Base-by-base conservation (phyloP, 2,797 vertebrate species). In the Sebastiscus tertius region DNA sequence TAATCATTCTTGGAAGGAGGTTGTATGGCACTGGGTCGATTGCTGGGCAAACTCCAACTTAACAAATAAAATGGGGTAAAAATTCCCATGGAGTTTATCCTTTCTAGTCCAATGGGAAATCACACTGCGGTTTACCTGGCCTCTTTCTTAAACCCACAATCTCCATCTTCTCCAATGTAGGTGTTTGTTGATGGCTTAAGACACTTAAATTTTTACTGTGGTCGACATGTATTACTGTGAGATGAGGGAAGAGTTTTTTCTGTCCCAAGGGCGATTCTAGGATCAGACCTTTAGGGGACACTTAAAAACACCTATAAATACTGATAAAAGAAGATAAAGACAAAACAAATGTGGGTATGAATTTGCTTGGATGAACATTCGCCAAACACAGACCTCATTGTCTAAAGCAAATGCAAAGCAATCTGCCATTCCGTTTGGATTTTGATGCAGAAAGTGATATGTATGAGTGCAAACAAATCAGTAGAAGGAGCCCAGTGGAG, bases 1-100 rank as follows among this genome's bases (percentile, higher is more conserved):
- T 85, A 81, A 89, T 87, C 87, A 85, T 87, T 91, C 89, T 78
- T 85, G 63, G 70, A 60, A 86, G 80, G 80, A 82, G 58, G 79
- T 76, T 69, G 42, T 74, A 72, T 83, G 79, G 67, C 81, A 58
- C 58, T 62, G 69, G 84, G 86, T 88, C 63, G 77, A 90, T 85
- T 72, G 81, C 79, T 59, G 77, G 81, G 77, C 81, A 88, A 88
- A 80, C 82, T 77, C 82, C 46, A 65, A 76, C 75, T 60, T 75
- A 60, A 78, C 76, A 78, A 80, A 80, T 72, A 72, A 75, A 81
- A 77, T n/a, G 63, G 49, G 39, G 65, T 8, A 36, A 73, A 49
- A 85, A 85, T 76, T 87, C 80, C 86, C 82, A 79, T 58, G 29
- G 76, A 88, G 80, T 88, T 85, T 76, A 86, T 90, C 36, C 69